phyloP scores from a whole-genome alignment of 2,113 vertebrate genomes.

The Apus apus region DNA sequence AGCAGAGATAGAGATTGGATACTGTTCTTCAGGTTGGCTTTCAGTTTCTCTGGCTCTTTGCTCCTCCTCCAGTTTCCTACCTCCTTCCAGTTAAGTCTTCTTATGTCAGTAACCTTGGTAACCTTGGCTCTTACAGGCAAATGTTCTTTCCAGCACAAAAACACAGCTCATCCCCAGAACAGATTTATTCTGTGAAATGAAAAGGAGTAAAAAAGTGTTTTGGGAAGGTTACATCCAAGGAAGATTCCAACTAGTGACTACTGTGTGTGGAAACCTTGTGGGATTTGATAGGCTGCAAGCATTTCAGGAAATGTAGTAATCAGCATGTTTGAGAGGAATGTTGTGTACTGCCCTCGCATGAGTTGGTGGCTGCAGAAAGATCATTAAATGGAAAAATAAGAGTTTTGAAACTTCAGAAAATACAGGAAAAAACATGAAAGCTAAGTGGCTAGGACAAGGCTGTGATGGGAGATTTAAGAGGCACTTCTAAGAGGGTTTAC shows the following conservation, averaged over 20 bases:
- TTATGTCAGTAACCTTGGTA: background rate
- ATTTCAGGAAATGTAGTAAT: background rate
- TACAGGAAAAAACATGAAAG: background rate
- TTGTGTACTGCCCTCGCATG: background rate
- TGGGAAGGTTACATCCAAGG: background rate
- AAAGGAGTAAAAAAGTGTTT: background rate
- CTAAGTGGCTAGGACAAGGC: background rate
- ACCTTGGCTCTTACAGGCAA: background rate
- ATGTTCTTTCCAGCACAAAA: background rate
- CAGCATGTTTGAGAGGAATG: background rate
- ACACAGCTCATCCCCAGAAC: background rate
- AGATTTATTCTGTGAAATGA: background rate
- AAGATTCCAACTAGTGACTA: background rate
- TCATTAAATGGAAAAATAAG: background rate
- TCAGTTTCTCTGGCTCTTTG: background rate
- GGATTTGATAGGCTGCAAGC: background rate
- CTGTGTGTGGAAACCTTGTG: background rate
- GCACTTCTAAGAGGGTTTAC: background rate
- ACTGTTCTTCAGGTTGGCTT: background rate
- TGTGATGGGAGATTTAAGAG: background rate
- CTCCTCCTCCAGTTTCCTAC: background rate
- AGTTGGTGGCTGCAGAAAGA: background rate
- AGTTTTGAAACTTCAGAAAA: background rate
- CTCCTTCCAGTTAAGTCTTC: background rate
- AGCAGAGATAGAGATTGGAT: background rate